Evolutionary conservation across 2,888 invertebrate genomes (phyloP).

Genomic region (Diarsia rubi): DNA sequence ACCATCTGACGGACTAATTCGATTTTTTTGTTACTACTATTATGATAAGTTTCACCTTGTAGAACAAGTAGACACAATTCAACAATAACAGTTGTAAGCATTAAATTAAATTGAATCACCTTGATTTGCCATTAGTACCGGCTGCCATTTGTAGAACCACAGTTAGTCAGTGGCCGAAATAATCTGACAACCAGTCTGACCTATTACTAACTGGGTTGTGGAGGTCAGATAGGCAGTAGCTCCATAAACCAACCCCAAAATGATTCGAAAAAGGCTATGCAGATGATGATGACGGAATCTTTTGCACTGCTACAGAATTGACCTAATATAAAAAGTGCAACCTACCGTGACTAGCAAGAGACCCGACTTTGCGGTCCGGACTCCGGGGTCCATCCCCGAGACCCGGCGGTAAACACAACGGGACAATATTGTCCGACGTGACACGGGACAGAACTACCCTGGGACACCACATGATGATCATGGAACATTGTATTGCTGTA

Average conservation of each 20-base stretch:
- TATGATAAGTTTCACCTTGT: not conserved
- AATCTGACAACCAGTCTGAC: not conserved
- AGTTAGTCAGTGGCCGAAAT: not conserved
- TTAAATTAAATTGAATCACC: not conserved
- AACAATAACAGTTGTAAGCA: not conserved
- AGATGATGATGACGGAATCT: not conserved
- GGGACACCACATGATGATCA: slow-evolving; percentile 22
- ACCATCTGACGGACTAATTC: too few species aligned
- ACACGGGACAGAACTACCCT: slow-evolving; percentile 29
- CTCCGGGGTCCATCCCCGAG: not conserved
- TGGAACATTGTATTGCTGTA: slow-evolving; percentile 35
- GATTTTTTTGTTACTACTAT: too few species aligned
- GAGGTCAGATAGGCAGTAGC: not conserved
- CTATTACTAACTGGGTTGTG: not conserved
- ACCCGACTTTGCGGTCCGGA: not conserved
- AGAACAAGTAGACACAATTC: not conserved
- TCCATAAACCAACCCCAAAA: not conserved
- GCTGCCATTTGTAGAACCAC: not conserved
- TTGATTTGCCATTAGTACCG: not conserved
- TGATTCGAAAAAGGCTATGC: not conserved
- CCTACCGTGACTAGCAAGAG: slow-evolving; percentile 24
- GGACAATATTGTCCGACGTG: slow-evolving; percentile 41
- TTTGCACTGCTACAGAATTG: not conserved
- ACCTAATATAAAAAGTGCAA: slow-evolving; percentile 39
- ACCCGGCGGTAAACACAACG: slow-evolving; percentile 23